phyloP scores from a whole-genome alignment of 2,797 vertebrate species.

The Paedocypris micromegethes region DNA sequence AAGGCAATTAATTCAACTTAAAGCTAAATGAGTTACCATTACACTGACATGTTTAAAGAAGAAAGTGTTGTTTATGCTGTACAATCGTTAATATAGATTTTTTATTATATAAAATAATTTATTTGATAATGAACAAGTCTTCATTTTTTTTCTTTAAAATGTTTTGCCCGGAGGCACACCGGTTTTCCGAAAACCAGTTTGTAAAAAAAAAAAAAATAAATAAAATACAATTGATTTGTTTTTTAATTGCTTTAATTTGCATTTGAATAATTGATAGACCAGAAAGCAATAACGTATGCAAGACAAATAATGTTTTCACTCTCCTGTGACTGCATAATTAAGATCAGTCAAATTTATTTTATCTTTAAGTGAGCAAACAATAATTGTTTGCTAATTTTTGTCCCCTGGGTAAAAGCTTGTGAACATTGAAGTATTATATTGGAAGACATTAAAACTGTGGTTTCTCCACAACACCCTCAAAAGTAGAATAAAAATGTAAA shows the following conservation, averaged over 20 bases:
- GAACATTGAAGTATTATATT: too few species aligned
- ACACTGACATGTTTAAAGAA: not conserved
- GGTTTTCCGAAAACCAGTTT: not conserved
- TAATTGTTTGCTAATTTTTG: not conserved
- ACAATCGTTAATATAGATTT: too few species aligned
- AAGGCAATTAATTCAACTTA: constrained; percentile 35
- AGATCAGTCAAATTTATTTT: not conserved
- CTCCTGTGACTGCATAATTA: constrained; percentile 1
- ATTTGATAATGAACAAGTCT: too few species aligned
- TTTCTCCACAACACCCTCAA: too few species aligned
- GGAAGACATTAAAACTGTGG: too few species aligned
- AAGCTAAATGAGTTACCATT: constrained; percentile 37
- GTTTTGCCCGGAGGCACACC: constrained; percentile 3
- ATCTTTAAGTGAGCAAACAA: not conserved
- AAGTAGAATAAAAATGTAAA: too few species aligned
- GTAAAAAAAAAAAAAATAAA: not conserved
- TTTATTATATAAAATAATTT: too few species aligned
- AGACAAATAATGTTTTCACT: constrained; percentile 1
- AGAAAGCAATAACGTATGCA: not conserved
- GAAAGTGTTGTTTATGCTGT: too few species aligned
- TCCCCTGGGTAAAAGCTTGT: too few species aligned
- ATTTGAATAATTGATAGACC: constrained; percentile 15
- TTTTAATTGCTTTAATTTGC: constrained; percentile 13
- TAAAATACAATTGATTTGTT: constrained; percentile 2
- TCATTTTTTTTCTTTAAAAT: too few species aligned